phyloP scores from a whole-genome alignment of 2,888 invertebrate genomes.

The Psylliodes chrysocephalus region DNA sequence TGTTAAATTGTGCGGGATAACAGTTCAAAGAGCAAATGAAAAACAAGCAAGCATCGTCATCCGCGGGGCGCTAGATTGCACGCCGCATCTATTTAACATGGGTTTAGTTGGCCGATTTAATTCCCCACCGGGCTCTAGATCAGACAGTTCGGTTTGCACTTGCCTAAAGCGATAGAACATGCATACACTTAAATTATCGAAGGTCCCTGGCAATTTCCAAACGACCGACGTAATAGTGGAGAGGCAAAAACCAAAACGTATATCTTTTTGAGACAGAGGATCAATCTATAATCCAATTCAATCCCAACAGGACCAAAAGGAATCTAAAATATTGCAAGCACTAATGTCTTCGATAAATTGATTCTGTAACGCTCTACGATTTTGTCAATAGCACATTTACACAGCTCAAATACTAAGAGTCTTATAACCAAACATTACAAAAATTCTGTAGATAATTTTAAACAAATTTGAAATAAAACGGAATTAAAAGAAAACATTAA shows the following conservation, averaged over 20 bases:
- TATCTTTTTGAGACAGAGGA: conserved; percentile 4
- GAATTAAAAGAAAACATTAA: too few species aligned
- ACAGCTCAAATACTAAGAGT: too few species aligned
- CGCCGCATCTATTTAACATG: conserved; percentile 51
- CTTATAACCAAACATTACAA: too few species aligned
- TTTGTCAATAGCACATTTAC: too few species aligned
- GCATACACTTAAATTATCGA: conserved; percentile 62
- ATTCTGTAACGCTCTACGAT: too few species aligned
- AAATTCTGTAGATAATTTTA: too few species aligned
- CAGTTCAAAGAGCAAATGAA: conserved; percentile 46
- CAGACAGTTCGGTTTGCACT: conserved; percentile 58
- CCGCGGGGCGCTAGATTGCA: conserved; percentile 44
- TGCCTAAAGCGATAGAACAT: conserved; percentile 61
- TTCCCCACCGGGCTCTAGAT: conserved; percentile 60
- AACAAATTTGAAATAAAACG: too few species aligned
- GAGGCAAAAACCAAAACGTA: conserved; percentile 23
- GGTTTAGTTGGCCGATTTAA: conserved; percentile 57
- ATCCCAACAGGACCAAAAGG: neutral
- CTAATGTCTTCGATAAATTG: too few species aligned
- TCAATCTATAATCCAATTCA: neutral
- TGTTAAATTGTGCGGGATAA: conserved; percentile 44
- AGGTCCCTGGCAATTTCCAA: conserved; percentile 55
- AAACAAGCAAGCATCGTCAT: conserved; percentile 41
- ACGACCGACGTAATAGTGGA: conserved; percentile 41
- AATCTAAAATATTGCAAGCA: neutral